Evolutionary conservation across 2,888 invertebrate species (phyloP).

Genomic region (Steinernema hermaphroditum): DNA sequence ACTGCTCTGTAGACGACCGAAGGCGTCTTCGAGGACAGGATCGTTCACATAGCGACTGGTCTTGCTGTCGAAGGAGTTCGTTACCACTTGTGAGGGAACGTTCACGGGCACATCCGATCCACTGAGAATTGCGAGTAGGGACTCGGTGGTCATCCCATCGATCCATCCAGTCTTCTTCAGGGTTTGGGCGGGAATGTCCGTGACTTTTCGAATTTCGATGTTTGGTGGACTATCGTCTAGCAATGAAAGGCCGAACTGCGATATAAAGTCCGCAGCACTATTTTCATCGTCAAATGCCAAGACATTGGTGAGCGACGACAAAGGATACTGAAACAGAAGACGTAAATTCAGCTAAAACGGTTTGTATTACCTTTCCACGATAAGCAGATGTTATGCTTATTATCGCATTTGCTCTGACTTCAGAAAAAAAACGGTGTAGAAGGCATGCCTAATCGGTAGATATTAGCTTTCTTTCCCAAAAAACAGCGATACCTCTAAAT

Average conservation of each 20-base stretch:
- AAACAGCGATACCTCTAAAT: slow-evolving; percentile 47
- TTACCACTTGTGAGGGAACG: neutral
- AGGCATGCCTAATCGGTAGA: slow-evolving; percentile 44
- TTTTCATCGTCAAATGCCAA: slow-evolving; percentile 49
- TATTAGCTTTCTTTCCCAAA: neutral
- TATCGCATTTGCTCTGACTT: slow-evolving; percentile 39
- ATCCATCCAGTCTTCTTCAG: neutral
- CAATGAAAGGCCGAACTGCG: slow-evolving; percentile 35
- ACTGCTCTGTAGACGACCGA: neutral
- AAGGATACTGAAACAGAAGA: slow-evolving; percentile 30
- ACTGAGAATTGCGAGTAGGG: neutral
- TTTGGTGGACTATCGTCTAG: neutral
- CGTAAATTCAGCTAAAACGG: no score
- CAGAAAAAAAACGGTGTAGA: slow-evolving; percentile 52
- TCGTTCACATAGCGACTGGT: slow-evolving; percentile 1
- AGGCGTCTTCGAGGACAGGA: neutral
- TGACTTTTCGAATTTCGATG: neutral
- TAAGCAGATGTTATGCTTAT: slow-evolving; percentile 31
- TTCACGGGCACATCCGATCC: neutral
- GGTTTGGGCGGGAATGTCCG: neutral
- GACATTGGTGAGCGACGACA: slow-evolving; percentile 41
- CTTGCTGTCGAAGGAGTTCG: neutral
- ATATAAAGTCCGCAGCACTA: slow-evolving; percentile 38
- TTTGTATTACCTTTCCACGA: neutral
- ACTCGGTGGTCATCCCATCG: neutral